phyloP scores from a whole-genome alignment of 37 sponge, comb jelly and placozoan genomes.

The Chondrilla cf. caribensis region DNA sequence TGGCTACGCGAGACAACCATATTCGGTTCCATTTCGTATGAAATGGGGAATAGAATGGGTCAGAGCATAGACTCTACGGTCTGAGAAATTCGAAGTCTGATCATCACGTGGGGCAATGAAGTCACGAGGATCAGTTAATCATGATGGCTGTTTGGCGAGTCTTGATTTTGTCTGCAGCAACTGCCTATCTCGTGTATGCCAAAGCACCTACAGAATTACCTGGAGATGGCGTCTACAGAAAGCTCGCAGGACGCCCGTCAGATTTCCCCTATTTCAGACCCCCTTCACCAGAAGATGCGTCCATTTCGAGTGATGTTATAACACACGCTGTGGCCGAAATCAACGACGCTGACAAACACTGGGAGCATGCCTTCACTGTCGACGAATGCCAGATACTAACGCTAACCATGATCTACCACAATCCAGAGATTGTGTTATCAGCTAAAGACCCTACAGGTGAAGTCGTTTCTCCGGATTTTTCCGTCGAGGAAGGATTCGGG shows the following conservation, averaged over 20 bases:
- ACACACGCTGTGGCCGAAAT: not conserved
- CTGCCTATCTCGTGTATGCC: too few species aligned
- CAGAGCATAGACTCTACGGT: too few species aligned
- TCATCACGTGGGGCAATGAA: too few species aligned
- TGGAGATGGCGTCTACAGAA: too few species aligned
- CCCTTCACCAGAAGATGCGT: not conserved
- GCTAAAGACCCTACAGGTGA: constrained; percentile 6
- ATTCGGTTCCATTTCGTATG: too few species aligned
- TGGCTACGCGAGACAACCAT: too few species aligned
- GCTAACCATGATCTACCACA: not conserved
- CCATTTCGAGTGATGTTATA: not conserved
- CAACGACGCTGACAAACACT: not conserved
- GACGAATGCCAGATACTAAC: constrained; percentile 12
- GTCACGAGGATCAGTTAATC: too few species aligned
- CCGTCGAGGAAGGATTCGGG: constrained; percentile 13
- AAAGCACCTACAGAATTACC: too few species aligned
- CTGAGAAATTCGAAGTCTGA: too few species aligned
- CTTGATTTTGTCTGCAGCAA: too few species aligned
- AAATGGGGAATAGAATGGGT: too few species aligned
- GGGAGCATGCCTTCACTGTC: not conserved
- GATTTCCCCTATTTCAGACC: not conserved
- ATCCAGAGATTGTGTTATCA: not conserved
- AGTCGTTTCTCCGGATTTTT: not conserved
- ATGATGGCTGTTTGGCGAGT: too few species aligned
- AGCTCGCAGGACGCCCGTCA: not conserved